phyloP scores from a whole-genome alignment of 2,797 vertebrate species.

The Megalops cyprinoides region DNA sequence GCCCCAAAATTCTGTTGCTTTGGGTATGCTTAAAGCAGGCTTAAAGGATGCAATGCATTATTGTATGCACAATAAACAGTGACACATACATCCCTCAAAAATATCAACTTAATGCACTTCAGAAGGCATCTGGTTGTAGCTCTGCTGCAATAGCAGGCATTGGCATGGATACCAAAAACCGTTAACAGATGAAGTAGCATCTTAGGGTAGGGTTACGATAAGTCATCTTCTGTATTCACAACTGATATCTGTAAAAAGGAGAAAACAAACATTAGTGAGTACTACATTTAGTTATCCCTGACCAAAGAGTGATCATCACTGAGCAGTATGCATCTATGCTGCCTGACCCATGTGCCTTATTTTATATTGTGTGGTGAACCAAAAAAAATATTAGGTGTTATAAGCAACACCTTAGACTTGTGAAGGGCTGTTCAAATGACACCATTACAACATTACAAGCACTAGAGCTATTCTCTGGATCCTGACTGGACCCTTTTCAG shows the following conservation, averaged over 20 bases:
- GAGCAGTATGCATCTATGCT: too few relatives aligned
- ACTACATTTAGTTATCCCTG: background rate
- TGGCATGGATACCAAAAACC: slow-evolving; percentile 72
- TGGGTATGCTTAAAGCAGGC: slow-evolving; percentile 40
- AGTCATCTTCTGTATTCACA: slow-evolving; percentile 97
- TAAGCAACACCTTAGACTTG: too few relatives aligned
- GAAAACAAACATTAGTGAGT: slow-evolving; percentile 22
- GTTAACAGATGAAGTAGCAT: slow-evolving; percentile 59
- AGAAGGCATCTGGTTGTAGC: slow-evolving; percentile 79
- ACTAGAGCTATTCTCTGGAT: too few relatives aligned
- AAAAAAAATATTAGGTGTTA: too few relatives aligned
- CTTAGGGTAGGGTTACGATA: slow-evolving; percentile 77
- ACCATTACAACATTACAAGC: too few relatives aligned
- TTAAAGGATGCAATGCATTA: slow-evolving; percentile 56
- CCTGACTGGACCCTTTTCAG: too few relatives aligned
- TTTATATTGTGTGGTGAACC: too few relatives aligned
- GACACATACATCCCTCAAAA: slow-evolving; percentile 51
- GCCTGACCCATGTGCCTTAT: too few relatives aligned
- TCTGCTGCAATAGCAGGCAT: slow-evolving; percentile 68
- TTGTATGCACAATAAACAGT: slow-evolving; percentile 69
- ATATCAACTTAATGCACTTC: slow-evolving; percentile 80
- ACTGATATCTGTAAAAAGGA: slow-evolving; percentile 85
- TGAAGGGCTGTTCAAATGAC: too few relatives aligned
- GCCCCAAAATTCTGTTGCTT: slow-evolving; percentile 44
- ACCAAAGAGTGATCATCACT: background rate